Conservation (phyloP, 2,888 invertebrate species). For the Heliconius ethilla region DNA sequence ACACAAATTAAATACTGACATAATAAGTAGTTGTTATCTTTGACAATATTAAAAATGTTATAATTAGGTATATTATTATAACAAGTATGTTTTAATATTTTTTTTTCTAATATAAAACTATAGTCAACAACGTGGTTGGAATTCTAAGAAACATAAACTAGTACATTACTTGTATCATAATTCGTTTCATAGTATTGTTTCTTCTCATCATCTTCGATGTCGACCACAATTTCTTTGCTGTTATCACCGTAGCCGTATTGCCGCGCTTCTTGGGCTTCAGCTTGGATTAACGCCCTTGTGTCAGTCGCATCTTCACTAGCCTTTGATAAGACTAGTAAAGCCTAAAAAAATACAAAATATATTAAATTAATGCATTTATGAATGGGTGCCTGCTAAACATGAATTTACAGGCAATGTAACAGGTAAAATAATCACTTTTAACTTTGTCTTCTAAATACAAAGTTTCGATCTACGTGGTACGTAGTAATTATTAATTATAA, state of each 20-base stretch:
- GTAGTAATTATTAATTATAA: no score
- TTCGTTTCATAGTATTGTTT: conserved; percentile 89
- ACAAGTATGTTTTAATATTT: neutral
- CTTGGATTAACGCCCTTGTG: conserved; percentile 48
- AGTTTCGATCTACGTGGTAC: neutral
- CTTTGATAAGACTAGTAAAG: conserved; percentile 63
- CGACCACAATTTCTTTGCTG: conserved; percentile 85
- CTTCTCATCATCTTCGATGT: conserved; percentile 87
- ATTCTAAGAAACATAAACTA: neutral
- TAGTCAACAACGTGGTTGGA: neutral
- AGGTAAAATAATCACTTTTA: neutral
- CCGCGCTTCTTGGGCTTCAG: conserved; percentile 55
- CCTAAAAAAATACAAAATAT: conserved; percentile 59
- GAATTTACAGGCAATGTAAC: neutral
- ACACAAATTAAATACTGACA: neutral
- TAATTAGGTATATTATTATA: neutral
- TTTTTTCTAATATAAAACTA: neutral
- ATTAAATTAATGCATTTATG: neutral
- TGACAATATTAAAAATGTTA: neutral
- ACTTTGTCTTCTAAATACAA: neutral
- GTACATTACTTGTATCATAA: conserved; percentile 86
- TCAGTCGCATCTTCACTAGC: conserved; percentile 63
- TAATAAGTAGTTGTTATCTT: neutral
- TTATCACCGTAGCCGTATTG: conserved; percentile 53
- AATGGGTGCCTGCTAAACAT: neutral